Evolutionary conservation across 1,140 invertebrate genomes (phyloP).

Genomic region (Neuroterus valhalla): DNA sequence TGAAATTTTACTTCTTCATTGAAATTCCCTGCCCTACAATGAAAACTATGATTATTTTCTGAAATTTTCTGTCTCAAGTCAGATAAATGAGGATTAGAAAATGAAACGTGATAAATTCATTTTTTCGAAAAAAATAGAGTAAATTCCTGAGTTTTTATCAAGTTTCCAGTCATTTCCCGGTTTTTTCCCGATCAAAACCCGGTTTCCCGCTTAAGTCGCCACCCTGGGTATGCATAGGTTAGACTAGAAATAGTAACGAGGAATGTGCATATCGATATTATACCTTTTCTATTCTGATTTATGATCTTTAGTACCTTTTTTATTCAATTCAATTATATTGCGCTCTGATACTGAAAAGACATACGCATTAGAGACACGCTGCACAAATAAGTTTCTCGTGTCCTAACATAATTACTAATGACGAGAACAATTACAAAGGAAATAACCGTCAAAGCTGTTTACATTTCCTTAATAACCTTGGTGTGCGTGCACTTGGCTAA

Average conservation of each 20-base stretch:
- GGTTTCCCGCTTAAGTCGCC: no score
- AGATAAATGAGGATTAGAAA: no score
- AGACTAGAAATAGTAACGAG: background rate
- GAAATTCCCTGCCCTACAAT: no score
- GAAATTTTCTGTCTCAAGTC: no score
- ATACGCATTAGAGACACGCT: background rate
- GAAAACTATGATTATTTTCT: no score
- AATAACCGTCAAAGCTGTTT: background rate
- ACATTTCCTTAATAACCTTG: constrained; percentile 1
- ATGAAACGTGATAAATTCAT: no score
- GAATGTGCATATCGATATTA: background rate
- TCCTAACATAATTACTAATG: background rate
- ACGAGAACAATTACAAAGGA: constrained; percentile 1
- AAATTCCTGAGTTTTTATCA: no score
- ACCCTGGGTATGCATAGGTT: no score
- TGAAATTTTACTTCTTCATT: no score
- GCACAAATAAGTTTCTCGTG: background rate
- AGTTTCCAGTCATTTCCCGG: no score
- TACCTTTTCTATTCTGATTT: background rate
- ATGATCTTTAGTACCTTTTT: background rate
- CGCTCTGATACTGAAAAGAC: background rate
- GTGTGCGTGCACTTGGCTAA: background rate
- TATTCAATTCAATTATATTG: background rate
- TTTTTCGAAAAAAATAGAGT: no score
- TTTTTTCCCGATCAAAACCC: no score